phyloP scores from a whole-genome alignment of 53 echinoderm and acorn worm species.

The Echinarachnius parma region DNA sequence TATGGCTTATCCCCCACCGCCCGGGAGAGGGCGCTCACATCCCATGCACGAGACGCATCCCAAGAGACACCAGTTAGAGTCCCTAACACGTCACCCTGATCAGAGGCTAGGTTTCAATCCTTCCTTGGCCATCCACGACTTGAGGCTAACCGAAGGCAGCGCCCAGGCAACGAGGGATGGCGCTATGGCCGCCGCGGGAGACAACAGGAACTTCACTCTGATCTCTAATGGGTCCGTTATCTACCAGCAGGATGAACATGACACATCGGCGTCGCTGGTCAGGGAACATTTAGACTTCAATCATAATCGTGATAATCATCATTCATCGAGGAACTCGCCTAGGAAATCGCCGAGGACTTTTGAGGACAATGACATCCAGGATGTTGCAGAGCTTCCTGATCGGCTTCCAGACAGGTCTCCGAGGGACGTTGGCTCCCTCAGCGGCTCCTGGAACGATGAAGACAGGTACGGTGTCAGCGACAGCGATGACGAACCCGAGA shows the following conservation, averaged over 20 bases:
- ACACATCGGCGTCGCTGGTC: not conserved
- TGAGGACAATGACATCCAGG: constrained; percentile 6
- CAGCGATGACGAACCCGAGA: constrained; percentile 16
- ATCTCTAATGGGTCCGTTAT: constrained; percentile 27
- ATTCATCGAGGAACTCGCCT: not conserved
- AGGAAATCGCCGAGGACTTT: not conserved
- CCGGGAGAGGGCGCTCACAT: not conserved
- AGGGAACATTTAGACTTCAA: too few relatives aligned
- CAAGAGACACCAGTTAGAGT: constrained; percentile 27
- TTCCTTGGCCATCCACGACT: constrained; percentile 26
- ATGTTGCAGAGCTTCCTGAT: constrained; percentile 7
- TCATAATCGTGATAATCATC: too few relatives aligned
- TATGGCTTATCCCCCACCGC: not conserved
- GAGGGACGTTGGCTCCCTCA: constrained; percentile 7
- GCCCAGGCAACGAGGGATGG: not conserved
- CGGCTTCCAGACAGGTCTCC: constrained; percentile 15
- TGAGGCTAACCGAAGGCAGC: not conserved
- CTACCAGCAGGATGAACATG: constrained; percentile 23
- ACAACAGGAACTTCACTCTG: constrained; percentile 23
- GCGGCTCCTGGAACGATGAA: constrained; percentile 17
- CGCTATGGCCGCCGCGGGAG: not conserved
- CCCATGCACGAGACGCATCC: not conserved
- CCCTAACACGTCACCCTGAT: not conserved
- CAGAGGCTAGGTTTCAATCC: constrained; percentile 10
- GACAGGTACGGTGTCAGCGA: constrained; percentile 19